These are phyloP conservation scores for Chrysotoxum bicinctum DNA, from an alignment of 2,888 invertebrate species.

Conservation along the genomic window DNA sequence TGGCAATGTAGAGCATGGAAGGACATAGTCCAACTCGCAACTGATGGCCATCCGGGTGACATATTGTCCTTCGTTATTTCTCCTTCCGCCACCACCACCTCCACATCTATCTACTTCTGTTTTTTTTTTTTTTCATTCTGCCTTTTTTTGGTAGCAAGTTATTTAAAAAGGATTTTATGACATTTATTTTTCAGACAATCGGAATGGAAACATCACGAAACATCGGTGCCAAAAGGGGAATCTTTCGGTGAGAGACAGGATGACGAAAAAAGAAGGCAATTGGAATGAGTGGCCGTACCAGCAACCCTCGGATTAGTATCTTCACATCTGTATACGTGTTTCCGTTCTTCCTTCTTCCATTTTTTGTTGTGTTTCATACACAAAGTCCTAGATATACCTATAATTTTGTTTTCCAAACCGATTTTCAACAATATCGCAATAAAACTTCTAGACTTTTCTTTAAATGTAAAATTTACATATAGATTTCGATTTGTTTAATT, in stretches of 20 bases:
- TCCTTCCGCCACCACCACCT: slow-evolving; percentile 7
- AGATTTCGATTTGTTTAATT: slow-evolving; percentile 72
- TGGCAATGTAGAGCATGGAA: slow-evolving; percentile 63
- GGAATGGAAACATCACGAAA: slow-evolving; percentile 70
- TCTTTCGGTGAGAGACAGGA: slow-evolving; percentile 46
- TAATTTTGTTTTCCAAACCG: slow-evolving; percentile 45
- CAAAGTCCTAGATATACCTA: slow-evolving; percentile 22
- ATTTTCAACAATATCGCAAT: slow-evolving; percentile 56
- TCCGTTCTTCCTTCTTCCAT: slow-evolving; percentile 25
- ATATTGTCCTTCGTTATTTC: slow-evolving; percentile 69
- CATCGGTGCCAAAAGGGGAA: slow-evolving; percentile 65
- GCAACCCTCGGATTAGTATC: slow-evolving; percentile 70
- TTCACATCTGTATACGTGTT: slow-evolving; percentile 65
- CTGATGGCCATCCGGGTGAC: slow-evolving; percentile 72
- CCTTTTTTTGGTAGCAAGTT: slow-evolving; percentile 56
- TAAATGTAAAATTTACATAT: slow-evolving; percentile 71
- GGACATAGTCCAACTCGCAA: slow-evolving; percentile 68
- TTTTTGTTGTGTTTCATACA: not conserved
- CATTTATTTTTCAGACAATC: slow-evolving; percentile 73
- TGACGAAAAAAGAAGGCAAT: slow-evolving; percentile 6
- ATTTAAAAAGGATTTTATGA: slow-evolving; percentile 73
- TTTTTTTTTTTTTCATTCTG: slow-evolving; percentile 17
- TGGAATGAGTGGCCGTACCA: slow-evolving; percentile 33
- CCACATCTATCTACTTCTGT: not conserved
- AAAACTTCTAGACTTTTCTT: slow-evolving; percentile 54